A percentile compares a stretch with the other conserved stretches of the same genome.
Conservation (phyloP, 1,140 invertebrate species). For the Heliconius congener region DNA sequence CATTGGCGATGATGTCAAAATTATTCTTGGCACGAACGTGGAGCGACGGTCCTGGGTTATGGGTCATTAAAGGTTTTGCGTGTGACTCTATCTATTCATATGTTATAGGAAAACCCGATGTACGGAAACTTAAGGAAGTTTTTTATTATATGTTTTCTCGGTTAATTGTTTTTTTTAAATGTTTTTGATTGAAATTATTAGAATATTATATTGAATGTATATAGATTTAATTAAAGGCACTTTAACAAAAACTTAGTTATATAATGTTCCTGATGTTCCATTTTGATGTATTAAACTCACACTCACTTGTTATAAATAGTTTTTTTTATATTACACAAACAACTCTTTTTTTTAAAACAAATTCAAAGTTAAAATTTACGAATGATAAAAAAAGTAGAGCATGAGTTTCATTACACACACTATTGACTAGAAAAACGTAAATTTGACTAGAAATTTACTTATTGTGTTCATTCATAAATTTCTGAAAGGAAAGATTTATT, state of each 20-base stretch:
- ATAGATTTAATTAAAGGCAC: too few species aligned
- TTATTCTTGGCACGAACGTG: slow-evolving; percentile 68
- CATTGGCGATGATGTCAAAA: slow-evolving; percentile 62
- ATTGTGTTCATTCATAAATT: slow-evolving; percentile 22
- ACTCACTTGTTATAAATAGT: too few species aligned
- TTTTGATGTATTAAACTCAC: too few species aligned
- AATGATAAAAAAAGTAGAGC: neutral
- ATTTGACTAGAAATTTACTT: neutral
- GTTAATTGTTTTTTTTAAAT: too few species aligned
- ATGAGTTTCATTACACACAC: neutral
- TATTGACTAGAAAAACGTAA: neutral
- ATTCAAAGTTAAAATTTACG: neutral
- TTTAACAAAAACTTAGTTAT: too few species aligned
- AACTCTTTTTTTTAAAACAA: too few species aligned
- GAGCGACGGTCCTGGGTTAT: slow-evolving; percentile 54
- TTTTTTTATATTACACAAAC: too few species aligned
- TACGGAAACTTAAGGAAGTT: neutral
- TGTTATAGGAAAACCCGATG: neutral
- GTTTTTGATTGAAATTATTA: too few species aligned
- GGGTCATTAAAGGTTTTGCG: slow-evolving; percentile 50
- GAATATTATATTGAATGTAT: too few species aligned
- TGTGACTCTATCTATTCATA: neutral
- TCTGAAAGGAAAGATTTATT: slow-evolving; percentile 15
- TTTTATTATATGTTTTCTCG: neutral
- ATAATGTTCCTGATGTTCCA: too few species aligned